These are phyloP conservation scores for Microplitis mediator DNA, from an alignment of 1,140 invertebrate genomes.

Conservation along the genomic window DNA sequence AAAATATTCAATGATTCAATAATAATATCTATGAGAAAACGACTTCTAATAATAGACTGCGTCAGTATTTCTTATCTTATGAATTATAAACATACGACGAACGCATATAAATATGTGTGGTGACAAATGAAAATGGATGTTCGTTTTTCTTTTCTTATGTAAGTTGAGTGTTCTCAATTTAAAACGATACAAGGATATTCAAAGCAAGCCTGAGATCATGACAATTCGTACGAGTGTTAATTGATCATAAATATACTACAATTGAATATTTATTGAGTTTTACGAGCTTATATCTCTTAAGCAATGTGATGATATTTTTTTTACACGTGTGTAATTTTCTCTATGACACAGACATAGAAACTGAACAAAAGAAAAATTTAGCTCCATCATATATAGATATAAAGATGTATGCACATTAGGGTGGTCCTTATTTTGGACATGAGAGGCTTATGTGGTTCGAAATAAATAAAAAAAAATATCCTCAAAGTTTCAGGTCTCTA, in stretches of 20 bases:
- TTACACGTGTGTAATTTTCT: too few relatives aligned
- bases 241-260: conserved; percentile 51
- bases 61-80: conserved; percentile 58
- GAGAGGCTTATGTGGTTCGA: too few relatives aligned
- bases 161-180: conserved; percentile 6
- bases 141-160: not conserved
- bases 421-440: too few relatives aligned
- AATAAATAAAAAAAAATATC: too few relatives aligned
- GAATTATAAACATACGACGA: conserved; percentile 53
- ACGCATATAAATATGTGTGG: conserved; percentile 49
- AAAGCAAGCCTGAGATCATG: not conserved
- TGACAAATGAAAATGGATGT: conserved; percentile 43
- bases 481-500: too few relatives aligned
- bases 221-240: conserved; percentile 40
- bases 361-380: too few relatives aligned
- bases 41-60: conserved; percentile 51
- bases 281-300: conserved; percentile 44
- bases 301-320: too few relatives aligned
- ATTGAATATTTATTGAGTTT: too few relatives aligned
- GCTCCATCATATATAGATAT: too few relatives aligned
- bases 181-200: conserved; percentile 33
- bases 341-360: too few relatives aligned
- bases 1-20: conserved; percentile 29
- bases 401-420: too few relatives aligned
- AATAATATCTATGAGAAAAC: conserved; percentile 48